Conservation (phyloP, 2,888 invertebrate genomes). For the Drosophila phalerata region DNA sequence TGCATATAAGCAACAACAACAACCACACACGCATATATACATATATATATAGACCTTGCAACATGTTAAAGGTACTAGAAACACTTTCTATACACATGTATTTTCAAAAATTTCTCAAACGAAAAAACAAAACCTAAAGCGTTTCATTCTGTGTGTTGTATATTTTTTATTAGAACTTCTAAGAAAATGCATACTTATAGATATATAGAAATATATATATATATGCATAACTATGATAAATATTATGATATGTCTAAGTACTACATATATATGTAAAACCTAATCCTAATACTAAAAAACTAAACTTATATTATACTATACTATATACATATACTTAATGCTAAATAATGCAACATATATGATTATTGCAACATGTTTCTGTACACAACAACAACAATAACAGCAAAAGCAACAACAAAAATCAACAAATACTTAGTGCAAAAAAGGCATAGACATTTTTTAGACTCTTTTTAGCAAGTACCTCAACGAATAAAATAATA, state of each 20-base stretch:
- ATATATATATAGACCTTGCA: constrained; percentile 34
- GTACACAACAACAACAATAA: constrained; percentile 22
- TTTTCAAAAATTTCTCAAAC: constrained; percentile 48
- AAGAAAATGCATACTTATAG: constrained; percentile 35
- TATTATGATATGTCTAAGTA: constrained; percentile 39
- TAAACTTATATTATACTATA: constrained; percentile 30
- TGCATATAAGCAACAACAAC: constrained; percentile 25
- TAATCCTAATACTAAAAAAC: constrained; percentile 36
- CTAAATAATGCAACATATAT: constrained; percentile 36
- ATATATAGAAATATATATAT: constrained; percentile 21
- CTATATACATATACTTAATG: constrained; percentile 17
- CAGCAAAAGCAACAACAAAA: constrained; percentile 16
- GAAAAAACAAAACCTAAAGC: constrained; percentile 52
- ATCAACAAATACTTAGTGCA: constrained; percentile 50
- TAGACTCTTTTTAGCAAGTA: constrained; percentile 74
- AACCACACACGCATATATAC: constrained; percentile 36
- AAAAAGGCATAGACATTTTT: constrained; percentile 58
- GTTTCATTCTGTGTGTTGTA: constrained; percentile 79
- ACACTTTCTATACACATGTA: constrained; percentile 37
- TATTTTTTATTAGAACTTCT: constrained; percentile 52
- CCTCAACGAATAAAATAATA: constrained; percentile 56
- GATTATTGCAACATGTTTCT: constrained; percentile 31
- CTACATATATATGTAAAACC: constrained; percentile 41
- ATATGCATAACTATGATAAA: constrained; percentile 19
- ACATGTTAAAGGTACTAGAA: constrained; percentile 24